These are phyloP conservation scores for Coregonus suidteri DNA, from an alignment of 2,797 vertebrate genomes.

Conservation along the genomic window DNA sequence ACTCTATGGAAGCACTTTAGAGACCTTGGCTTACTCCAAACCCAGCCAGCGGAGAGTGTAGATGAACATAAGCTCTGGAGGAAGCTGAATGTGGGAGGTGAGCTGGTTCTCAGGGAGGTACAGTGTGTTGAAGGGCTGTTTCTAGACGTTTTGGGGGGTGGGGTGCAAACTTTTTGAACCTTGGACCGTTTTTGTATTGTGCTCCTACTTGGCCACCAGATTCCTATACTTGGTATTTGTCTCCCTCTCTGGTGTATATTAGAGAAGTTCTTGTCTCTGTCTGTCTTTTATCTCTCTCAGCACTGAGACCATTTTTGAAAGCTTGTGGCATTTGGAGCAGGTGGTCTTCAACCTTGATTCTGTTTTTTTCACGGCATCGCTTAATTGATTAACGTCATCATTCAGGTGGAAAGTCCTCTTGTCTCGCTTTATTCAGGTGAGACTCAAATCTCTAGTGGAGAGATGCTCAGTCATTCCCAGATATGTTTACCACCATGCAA, in stretches of 20 bases:
- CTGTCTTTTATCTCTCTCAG: not conserved
- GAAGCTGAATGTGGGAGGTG: conserved; percentile 23
- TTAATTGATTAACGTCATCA: not conserved
- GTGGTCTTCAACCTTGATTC: not conserved
- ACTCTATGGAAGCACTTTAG: conserved; percentile 60
- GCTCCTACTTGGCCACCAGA: not conserved
- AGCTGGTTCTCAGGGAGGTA: conserved; percentile 65
- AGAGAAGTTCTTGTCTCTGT: too few relatives aligned
- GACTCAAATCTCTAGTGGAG: not conserved
- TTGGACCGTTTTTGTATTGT: not conserved
- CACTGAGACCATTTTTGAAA: not conserved
- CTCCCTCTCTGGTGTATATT: not conserved
- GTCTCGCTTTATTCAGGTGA: not conserved
- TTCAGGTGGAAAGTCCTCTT: not conserved
- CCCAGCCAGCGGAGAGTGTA: conserved; percentile 45
- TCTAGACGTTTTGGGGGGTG: conserved; percentile 22
- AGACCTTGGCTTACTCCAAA: conserved; percentile 50
- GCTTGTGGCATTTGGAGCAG: not conserved
- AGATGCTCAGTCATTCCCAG: conserved; percentile 1
- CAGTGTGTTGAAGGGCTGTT: conserved; percentile 47
- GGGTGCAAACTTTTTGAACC: not conserved
- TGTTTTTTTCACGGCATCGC: not conserved
- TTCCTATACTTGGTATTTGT: not conserved
- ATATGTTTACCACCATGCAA: conserved; percentile 7
- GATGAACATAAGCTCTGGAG: conserved; percentile 42